These are phyloP conservation scores for Pseudanteris insignis DNA, from an alignment of 2,888 invertebrate species.

Conservation along the genomic window DNA sequence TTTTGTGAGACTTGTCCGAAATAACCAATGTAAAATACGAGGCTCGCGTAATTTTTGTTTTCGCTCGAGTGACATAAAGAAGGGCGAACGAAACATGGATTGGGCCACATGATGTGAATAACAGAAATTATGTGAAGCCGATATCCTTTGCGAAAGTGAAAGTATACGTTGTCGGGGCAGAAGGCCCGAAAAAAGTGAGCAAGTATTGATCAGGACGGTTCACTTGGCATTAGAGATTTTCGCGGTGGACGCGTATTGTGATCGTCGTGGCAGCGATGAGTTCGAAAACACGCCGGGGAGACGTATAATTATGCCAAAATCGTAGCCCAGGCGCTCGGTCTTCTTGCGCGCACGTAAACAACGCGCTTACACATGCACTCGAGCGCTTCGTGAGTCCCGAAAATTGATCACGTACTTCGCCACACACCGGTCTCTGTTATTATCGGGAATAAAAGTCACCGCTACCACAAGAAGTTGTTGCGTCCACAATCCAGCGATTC, in stretches of 20 bases:
- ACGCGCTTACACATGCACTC: slow-evolving; percentile 19
- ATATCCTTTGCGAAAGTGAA: slow-evolving; percentile 26
- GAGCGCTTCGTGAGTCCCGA: slow-evolving; percentile 47
- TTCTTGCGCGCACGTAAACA: slow-evolving; percentile 19
- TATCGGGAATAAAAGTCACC: slow-evolving; percentile 67
- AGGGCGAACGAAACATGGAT: too few relatives aligned
- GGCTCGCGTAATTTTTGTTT: too few relatives aligned
- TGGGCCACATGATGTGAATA: slow-evolving; percentile 39
- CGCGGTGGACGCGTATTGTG: slow-evolving; percentile 49
- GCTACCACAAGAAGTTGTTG: slow-evolving; percentile 60
- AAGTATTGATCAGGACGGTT: slow-evolving; percentile 38
- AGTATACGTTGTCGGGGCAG: slow-evolving; percentile 36
- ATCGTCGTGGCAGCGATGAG: slow-evolving; percentile 49
- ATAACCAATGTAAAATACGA: too few relatives aligned
- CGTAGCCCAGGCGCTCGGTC: slow-evolving; percentile 51
- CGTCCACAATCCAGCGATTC: slow-evolving; percentile 60
- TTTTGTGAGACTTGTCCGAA: too few relatives aligned
- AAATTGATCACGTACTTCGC: slow-evolving; percentile 65
- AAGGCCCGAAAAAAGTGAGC: slow-evolving; percentile 38
- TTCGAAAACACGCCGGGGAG: slow-evolving; percentile 49
- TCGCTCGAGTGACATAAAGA: too few relatives aligned
- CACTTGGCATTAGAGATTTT: slow-evolving; percentile 24
- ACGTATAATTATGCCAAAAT: slow-evolving; percentile 65
- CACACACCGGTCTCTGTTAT: slow-evolving; percentile 61
- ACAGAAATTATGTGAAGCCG: slow-evolving; percentile 25